Evolutionary conservation across 2,797 vertebrate species (phyloP), one percentile per base, ranked within the genome.

Genomic region (Acropternis orthonyx): DNA sequence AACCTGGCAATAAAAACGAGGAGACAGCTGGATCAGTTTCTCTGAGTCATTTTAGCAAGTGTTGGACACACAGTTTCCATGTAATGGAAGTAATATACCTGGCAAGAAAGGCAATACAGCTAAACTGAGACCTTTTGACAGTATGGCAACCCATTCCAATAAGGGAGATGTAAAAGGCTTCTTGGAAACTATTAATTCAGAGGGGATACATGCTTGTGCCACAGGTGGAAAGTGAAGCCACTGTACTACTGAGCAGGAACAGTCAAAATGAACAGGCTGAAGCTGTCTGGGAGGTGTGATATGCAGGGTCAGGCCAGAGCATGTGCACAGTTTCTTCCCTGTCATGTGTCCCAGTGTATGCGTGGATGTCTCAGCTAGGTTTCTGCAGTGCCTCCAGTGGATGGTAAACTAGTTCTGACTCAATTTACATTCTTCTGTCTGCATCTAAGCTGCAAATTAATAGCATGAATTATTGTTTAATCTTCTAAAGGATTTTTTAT

Each of bases 391-490:
- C 26, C 51, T 80, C n/a, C 44, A 22, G 56, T n/a, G 52, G 21
- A 17, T 43, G 15, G 26, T 30, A 73, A 88, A 68, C 44, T 36
- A 16, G 3, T 65, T 87, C 30, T 59, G 76, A 37, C 41, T 59
- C 5, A 2, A 14, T 0, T 0, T 44, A 12, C 0, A 0, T 27
- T 7, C 21, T 66, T 82, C 49, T 56, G 19, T 61, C 56, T 92
- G 41, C 37, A 34, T 67, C 75, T 62, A 32, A 58, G 12, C 75
- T 91, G 9, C 39, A 66, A 20, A 74, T 71, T 71, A 71, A 59
- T 37, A 34, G 22, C 34, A 68, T 27, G 16, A 89, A 46, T 66
- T 69, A 30, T 75, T 69, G 7, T 69, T 91, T 75, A 28, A 43
- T 65, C 7, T 68, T 74, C 84, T 44, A 36, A 87, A 76, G 10